A percentile compares a stretch with the other conserved stretches of the same genome.
Evolutionary conservation across 2,888 invertebrate genomes (phyloP).

Genomic region (Monochamus alternatus): DNA sequence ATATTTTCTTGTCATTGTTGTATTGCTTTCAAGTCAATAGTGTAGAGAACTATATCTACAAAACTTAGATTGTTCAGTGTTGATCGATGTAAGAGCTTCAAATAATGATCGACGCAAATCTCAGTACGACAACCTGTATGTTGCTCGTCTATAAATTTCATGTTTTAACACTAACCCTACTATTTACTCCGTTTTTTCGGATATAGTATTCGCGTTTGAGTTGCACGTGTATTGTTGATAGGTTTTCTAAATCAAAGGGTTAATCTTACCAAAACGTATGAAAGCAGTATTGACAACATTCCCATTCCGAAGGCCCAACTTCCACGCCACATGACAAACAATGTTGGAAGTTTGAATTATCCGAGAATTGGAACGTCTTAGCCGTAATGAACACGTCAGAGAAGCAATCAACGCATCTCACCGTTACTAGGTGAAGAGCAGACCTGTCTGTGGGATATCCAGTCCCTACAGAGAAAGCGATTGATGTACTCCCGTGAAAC

Average conservation of each 20-base stretch:
- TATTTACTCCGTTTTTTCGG: too few species aligned
- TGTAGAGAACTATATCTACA: too few species aligned
- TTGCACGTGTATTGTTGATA: background rate
- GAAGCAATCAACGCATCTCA: constrained; percentile 64
- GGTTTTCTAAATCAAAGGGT: background rate
- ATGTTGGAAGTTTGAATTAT: constrained; percentile 57
- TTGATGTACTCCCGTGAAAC: constrained; percentile 54
- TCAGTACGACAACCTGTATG: too few species aligned
- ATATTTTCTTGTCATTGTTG: too few species aligned
- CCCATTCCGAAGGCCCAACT: constrained; percentile 23
- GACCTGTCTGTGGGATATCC: constrained; percentile 48
- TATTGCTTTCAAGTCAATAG: too few species aligned
- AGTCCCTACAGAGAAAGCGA: constrained; percentile 50
- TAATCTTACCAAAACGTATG: constrained; percentile 4
- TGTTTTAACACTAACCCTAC: too few species aligned
- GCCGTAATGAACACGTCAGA: constrained; percentile 63
- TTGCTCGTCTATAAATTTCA: too few species aligned
- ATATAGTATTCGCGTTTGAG: too few species aligned
- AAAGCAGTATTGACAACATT: constrained; percentile 21
- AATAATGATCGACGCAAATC: too few species aligned
- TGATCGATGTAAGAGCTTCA: too few species aligned
- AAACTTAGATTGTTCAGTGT: too few species aligned
- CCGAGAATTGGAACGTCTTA: constrained; percentile 60
- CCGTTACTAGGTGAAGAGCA: constrained; percentile 58
- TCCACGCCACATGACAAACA: constrained; percentile 52